A percentile compares a stretch with the other conserved stretches of the same genome.
Evolutionary conservation across 2,888 invertebrate species (phyloP).

Genomic region (Cartodere bifasciata): DNA sequence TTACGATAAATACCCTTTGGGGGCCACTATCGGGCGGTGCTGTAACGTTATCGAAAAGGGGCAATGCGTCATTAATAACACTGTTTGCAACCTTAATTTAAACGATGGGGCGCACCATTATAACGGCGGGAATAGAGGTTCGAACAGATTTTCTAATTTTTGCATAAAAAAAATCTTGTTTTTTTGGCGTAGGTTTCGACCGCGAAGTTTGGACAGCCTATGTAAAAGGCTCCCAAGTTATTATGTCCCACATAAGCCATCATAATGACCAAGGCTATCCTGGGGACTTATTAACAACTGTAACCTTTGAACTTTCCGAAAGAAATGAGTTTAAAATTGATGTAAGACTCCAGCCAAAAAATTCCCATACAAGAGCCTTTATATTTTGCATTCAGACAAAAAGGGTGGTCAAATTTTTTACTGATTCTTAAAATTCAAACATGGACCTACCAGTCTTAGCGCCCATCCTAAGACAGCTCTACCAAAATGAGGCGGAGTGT

Average conservation of each 20-base stretch:
- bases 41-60: slow-evolving; percentile 65
- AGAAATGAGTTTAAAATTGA: slow-evolving; percentile 62
- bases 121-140: slow-evolving; percentile 66
- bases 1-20: slow-evolving; percentile 56
- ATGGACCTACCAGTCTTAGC: too few species aligned
- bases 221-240: slow-evolving; percentile 45
- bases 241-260: slow-evolving; percentile 59
- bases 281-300: slow-evolving; percentile 58
- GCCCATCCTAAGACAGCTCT: too few species aligned
- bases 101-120: slow-evolving; percentile 58
- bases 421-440: too few species aligned
- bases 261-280: slow-evolving; percentile 81
- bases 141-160: too few species aligned
- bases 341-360: too few species aligned
- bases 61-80: slow-evolving; percentile 51
- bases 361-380: too few species aligned
- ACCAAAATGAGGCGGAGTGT: too few species aligned
- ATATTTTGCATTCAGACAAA: too few species aligned
- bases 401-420: too few species aligned
- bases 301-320: slow-evolving; percentile 57
- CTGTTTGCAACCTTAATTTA: slow-evolving; percentile 50
- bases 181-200: too few species aligned
- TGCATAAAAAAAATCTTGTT: not conserved
- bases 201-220: slow-evolving; percentile 32
- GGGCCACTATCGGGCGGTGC: slow-evolving; percentile 72